These are phyloP conservation scores for Mormyrops boulengeri DNA, from an alignment of 2,797 vertebrate genomes.

Conservation along the genomic window DNA sequence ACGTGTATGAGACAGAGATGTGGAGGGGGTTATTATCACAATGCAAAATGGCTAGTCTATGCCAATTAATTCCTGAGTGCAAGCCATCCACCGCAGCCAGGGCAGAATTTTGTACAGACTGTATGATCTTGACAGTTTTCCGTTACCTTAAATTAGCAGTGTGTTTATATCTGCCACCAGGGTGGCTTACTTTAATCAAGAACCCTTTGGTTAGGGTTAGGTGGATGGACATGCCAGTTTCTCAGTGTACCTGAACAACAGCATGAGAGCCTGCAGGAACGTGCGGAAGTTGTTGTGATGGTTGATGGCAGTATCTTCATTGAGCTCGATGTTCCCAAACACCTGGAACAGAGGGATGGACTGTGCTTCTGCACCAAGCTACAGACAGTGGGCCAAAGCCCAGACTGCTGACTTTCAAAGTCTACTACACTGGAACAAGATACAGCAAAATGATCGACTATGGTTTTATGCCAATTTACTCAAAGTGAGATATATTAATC, in stretches of 20 bases:
- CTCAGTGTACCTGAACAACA: slow-evolving; percentile 78
- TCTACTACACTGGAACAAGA: background rate
- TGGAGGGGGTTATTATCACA: background rate
- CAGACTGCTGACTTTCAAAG: background rate
- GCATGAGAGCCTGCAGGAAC: slow-evolving; percentile 90
- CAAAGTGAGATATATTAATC: background rate
- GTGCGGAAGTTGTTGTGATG: slow-evolving; percentile 95
- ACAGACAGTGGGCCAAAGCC: background rate
- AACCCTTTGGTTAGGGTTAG: background rate
- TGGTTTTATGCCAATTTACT: background rate
- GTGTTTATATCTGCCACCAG: background rate
- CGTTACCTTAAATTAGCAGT: slow-evolving; percentile 20
- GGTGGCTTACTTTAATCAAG: background rate
- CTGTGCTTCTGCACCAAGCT: background rate
- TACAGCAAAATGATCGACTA: background rate
- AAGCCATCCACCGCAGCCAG: background rate
- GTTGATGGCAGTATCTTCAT: slow-evolving; percentile 84
- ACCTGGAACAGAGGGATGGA: slow-evolving; percentile 59
- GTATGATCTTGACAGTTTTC: background rate
- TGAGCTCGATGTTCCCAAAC: slow-evolving; percentile 87
- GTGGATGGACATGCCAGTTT: background rate
- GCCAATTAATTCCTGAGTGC: background rate
- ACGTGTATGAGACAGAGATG: background rate
- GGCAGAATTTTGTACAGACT: background rate
- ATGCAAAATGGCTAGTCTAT: background rate